Evolutionary conservation across 2,113 vertebrate genomes (phyloP).

Genomic region (Jacana jacana): DNA sequence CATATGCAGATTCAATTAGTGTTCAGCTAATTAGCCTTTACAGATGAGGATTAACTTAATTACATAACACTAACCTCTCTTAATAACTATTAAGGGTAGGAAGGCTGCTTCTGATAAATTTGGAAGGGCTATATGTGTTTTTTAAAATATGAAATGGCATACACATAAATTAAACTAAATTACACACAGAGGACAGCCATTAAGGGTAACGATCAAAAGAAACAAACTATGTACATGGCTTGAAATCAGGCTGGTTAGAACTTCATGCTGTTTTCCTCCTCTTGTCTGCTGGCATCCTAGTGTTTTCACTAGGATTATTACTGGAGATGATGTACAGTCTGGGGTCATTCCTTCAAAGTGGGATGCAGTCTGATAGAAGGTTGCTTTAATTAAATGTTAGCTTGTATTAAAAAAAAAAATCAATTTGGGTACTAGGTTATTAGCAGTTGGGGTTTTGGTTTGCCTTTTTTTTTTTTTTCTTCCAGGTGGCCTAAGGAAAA

Average conservation of each 20-base stretch:
- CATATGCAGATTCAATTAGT: constrained; percentile 72
- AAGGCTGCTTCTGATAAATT: constrained; percentile 66
- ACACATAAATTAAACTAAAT: constrained; percentile 66
- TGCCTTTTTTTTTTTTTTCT: not conserved
- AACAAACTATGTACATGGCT: constrained; percentile 41
- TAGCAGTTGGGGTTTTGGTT: not conserved
- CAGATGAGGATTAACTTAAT: constrained; percentile 73
- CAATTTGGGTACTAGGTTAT: not conserved
- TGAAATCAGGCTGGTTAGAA: constrained; percentile 8
- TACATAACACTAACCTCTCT: constrained; percentile 71
- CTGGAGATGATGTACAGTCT: not conserved
- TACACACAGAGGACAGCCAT: constrained; percentile 55
- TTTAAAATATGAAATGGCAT: constrained; percentile 64
- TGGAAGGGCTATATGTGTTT: constrained; percentile 60
- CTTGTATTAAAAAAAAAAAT: not conserved
- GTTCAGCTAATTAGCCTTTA: constrained; percentile 71
- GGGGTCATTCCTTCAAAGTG: constrained; percentile 17
- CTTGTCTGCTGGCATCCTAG: constrained; percentile 29
- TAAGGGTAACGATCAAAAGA: constrained; percentile 57
- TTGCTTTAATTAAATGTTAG: constrained; percentile 36
- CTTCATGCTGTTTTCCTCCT: constrained; percentile 16
- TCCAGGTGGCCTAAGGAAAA: not conserved
- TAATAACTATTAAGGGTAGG: constrained; percentile 68
- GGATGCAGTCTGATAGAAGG: not conserved
- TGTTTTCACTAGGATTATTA: constrained; percentile 33